Percentiles rank a stretch among this genome's conserved stretches.
Evolutionary conservation across 1,140 invertebrate genomes (phyloP).

Genomic region (Ceratina australensis): DNA sequence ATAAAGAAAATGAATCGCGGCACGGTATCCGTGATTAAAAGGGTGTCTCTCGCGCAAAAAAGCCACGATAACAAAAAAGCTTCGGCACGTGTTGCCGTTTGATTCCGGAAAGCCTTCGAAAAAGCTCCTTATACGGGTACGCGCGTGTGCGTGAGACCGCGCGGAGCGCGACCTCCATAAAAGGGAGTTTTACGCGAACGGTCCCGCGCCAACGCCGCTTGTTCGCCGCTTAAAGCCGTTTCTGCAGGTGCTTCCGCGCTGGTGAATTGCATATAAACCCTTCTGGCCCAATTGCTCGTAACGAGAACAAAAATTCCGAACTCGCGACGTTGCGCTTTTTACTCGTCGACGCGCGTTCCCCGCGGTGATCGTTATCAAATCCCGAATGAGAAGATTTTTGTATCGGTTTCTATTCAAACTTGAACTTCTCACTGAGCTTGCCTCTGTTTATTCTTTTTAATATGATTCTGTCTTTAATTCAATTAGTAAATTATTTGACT

Average conservation of each 20-base stretch:
- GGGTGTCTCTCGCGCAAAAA: slow-evolving; percentile 3
- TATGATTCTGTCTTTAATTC: no score
- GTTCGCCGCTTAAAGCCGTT: slow-evolving; percentile 45
- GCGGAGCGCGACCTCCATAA: slow-evolving; percentile 39
- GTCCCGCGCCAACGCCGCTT: slow-evolving; percentile 8
- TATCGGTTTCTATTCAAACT: no score
- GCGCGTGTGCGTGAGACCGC: not conserved
- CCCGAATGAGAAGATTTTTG: no score
- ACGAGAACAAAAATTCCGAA: no score
- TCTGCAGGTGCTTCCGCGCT: slow-evolving; percentile 36
- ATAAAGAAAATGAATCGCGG: not conserved
- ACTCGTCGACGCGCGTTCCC: no score
- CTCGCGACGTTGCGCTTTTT: no score
- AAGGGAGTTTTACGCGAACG: slow-evolving; percentile 40
- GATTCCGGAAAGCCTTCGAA: slow-evolving; percentile 34
- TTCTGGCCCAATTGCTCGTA: slow-evolving; percentile 32
- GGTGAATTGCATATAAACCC: slow-evolving; percentile 37
- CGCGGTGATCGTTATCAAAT: no score
- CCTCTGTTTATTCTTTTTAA: no score
- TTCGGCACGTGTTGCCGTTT: slow-evolving; percentile 29
- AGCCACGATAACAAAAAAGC: slow-evolving; percentile 15
- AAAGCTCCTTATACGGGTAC: slow-evolving; percentile 39
- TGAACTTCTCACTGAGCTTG: no score
- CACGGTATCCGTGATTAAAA: slow-evolving; percentile 39
- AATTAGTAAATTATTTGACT: no score